Base-by-base conservation (phyloP, 2,888 invertebrate species). In the Megastigmus dorsalis region DNA sequence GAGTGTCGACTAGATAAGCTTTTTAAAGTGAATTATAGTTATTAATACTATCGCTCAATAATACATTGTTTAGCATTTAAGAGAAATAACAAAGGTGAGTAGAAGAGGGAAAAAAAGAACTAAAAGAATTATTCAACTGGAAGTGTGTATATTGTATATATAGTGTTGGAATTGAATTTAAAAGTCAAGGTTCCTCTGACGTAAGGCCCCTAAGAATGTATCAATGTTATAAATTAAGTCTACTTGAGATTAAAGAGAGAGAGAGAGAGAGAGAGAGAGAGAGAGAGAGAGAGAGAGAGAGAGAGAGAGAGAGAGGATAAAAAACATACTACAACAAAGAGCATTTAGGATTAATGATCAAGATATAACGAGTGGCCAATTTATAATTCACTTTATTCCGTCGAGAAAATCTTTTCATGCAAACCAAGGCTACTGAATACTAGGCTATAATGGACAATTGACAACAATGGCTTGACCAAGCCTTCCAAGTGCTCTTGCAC, bases 111-210 rank as follows among this genome's bases (percentile, higher is more conserved):
- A 18, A 65, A 54, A 59, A 38, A 52, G 18, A 18, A n/a, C 52
- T 23, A 30, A 43, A 59, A 57, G 26, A 68, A 60, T 66, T 60
- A 75, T 75, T 75, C 54, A 60, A 70, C 36, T 60, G 18, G 26
- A n/a, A n/a, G n/a, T n/a, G n/a, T n/a, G n/a, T n/a, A n/a, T n/a
- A n/a, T n/a, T n/a, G n/a, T n/a, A n/a, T n/a, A 52, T 48, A 59
- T 60, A 54, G 41, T 54, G 38, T 66, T 75, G 52, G 52, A 75
- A 71, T 71, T 55, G 52, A 59, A 75, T 75, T 71, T 55, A 67
- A 71, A 70, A 75, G 71, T 71, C 75, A 75, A 75, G 71, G 71
- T 43, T n/a, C n/a, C 52, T 62, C 18, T 71, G 70, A 66, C 55
- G 66, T 50, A 54, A 60, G 33, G 41, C 28, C n/a, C 6, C 10